Conservation (phyloP, 2,797 vertebrate genomes). For the Hozukius guyotensis region DNA sequence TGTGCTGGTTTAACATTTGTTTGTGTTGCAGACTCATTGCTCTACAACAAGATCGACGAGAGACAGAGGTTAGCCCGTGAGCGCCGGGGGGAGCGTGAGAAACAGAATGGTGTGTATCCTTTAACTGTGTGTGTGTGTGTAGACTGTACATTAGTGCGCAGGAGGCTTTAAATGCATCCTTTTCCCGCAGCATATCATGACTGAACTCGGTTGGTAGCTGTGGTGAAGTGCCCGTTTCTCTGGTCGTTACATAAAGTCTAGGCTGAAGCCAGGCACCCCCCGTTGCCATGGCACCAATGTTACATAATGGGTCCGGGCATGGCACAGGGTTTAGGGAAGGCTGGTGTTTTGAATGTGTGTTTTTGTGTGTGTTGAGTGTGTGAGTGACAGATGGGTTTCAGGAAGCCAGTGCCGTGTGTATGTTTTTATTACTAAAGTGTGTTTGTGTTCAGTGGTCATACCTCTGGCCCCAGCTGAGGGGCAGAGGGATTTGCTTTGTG, state of each 20-base stretch:
- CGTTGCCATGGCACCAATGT: conserved; percentile 69
- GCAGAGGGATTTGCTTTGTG: conserved; percentile 60
- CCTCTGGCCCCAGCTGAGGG: conserved; percentile 23
- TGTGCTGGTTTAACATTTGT: conserved; percentile 5
- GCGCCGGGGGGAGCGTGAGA: conserved; percentile 91
- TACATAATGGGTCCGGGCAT: conserved; percentile 62
- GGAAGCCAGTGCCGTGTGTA: not conserved
- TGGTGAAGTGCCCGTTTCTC: conserved; percentile 53
- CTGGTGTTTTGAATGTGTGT: conserved; percentile 20
- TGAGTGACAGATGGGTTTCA: not conserved
- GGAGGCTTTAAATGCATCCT: not conserved
- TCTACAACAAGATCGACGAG: conserved; percentile 92
- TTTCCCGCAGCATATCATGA: conserved; percentile 40
- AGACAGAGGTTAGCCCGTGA: conserved; percentile 92
- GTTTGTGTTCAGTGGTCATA: conserved; percentile 38
- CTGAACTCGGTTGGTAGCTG: conserved; percentile 58
- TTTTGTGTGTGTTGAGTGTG: not conserved
- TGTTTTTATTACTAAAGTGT: conserved; percentile 4
- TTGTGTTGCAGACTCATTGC: conserved; percentile 76
- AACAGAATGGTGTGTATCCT: conserved; percentile 87
- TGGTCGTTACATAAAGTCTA: conserved; percentile 74
- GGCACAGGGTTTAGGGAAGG: conserved; percentile 39
- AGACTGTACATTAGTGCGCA: not conserved
- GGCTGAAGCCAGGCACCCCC: conserved; percentile 56
- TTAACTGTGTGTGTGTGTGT: not conserved